phyloP scores from a whole-genome alignment of 1,140 invertebrate genomes.

The Hyphantria cunea region DNA sequence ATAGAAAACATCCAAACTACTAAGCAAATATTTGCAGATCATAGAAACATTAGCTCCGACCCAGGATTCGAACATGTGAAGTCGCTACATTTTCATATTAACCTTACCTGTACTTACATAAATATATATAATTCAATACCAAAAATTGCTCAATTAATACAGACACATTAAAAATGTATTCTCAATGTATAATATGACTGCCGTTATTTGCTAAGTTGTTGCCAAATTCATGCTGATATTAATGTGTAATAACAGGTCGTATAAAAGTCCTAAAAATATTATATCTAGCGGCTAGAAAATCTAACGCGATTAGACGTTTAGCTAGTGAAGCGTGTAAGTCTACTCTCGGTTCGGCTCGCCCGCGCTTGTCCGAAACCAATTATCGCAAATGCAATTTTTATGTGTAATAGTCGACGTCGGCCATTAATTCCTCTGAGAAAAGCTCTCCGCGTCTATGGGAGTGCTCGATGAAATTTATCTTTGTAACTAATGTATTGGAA shows the following conservation, averaged over 20 bases:
- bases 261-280: slow-evolving; percentile 4
- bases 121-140: no score
- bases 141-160: no score
- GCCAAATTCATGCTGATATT: background rate
- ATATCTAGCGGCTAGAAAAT: slow-evolving; percentile 13
- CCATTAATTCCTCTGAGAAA: slow-evolving; percentile 47
- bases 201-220: no score
- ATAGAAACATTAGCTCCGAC: no score
- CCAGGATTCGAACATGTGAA: no score
- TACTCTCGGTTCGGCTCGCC: slow-evolving; percentile 32
- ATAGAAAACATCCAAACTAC: no score
- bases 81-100: no score
- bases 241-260: background rate
- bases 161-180: no score
- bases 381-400: slow-evolving; percentile 69
- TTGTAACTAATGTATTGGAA: no score
- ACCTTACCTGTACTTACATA: no score
- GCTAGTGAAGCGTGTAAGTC: slow-evolving; percentile 26
- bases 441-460: slow-evolving; percentile 25
- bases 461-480: slow-evolving; percentile 1
- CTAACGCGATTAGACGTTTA: slow-evolving; percentile 17
- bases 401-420: slow-evolving; percentile 43
- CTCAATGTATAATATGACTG: no score
- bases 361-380: slow-evolving; percentile 53
- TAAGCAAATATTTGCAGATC: no score